Percentiles rank a stretch among this genome's conserved stretches.
phyloP scores from a whole-genome alignment of 2,797 vertebrate species.

The Intellagama lesueurii region DNA sequence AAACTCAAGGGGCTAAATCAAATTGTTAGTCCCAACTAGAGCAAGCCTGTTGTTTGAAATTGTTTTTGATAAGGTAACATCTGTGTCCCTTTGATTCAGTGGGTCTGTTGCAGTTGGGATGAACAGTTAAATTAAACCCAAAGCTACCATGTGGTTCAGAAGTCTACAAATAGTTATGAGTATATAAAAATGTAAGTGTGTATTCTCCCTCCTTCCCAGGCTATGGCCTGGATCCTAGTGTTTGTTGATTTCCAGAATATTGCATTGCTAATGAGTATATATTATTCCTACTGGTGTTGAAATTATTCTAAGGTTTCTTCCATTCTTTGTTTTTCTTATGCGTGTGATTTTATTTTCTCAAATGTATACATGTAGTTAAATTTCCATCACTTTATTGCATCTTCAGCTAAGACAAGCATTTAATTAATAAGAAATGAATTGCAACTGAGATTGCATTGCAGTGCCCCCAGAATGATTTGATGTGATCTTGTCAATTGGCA shows the following conservation, averaged over 20 bases:
- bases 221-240: not conserved
- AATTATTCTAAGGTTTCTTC: constrained; percentile 1
- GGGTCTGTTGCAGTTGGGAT: no score
- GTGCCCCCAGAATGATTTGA: not conserved
- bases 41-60: no score
- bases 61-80: no score
- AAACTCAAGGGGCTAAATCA: not conserved
- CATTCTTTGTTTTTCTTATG: not conserved
- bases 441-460: not conserved
- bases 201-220: not conserved
- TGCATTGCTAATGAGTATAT: not conserved
- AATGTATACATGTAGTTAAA: not conserved
- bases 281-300: not conserved
- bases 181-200: not conserved
- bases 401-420: not conserved
- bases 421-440: not conserved
- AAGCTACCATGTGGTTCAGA: not conserved
- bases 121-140: not conserved
- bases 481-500: not conserved
- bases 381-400: not conserved
- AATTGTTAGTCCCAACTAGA: not conserved
- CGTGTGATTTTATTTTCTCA: not conserved
- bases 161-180: not conserved
- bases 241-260: not conserved
- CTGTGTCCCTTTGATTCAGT: no score